Percentiles rank a stretch among this genome's conserved stretches.
Evolutionary conservation across 2,797 vertebrate species (phyloP).

Genomic region (Propithecus perrieri): DNA sequence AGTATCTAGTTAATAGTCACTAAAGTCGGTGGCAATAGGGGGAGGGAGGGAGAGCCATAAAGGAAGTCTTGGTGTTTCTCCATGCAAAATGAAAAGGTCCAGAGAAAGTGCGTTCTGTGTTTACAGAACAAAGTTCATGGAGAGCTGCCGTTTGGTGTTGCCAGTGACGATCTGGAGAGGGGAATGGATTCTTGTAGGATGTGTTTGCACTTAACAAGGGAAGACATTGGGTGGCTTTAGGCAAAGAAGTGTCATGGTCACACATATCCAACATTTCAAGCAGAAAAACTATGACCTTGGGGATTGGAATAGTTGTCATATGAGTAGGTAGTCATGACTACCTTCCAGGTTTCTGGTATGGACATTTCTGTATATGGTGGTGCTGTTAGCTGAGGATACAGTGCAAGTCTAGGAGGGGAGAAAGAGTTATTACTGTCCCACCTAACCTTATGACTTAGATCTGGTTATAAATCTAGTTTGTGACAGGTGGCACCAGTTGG

Average conservation of each 20-base stretch:
- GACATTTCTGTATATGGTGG: background rate
- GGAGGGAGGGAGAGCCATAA: background rate
- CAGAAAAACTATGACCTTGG: background rate
- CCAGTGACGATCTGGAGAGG: background rate
- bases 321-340: background rate
- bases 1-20: background rate
- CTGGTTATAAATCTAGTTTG: background rate
- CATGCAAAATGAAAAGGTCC: background rate
- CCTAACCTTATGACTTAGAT: background rate
- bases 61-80: background rate
- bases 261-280: background rate
- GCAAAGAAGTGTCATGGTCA: background rate
- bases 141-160: background rate
- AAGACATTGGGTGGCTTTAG: background rate
- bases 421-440: background rate
- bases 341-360: background rate
- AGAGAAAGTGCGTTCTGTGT: background rate
- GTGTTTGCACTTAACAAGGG: no score
- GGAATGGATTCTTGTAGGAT: background rate
- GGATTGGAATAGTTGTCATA: background rate
- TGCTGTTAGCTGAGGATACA: background rate
- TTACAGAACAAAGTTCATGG: background rate
- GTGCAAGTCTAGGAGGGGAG: background rate
- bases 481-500: background rate
- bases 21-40: background rate